A percentile compares a stretch with the other conserved stretches of the same genome.
phyloP scores from a whole-genome alignment of 2,113 vertebrate genomes.

The Caretta caretta region DNA sequence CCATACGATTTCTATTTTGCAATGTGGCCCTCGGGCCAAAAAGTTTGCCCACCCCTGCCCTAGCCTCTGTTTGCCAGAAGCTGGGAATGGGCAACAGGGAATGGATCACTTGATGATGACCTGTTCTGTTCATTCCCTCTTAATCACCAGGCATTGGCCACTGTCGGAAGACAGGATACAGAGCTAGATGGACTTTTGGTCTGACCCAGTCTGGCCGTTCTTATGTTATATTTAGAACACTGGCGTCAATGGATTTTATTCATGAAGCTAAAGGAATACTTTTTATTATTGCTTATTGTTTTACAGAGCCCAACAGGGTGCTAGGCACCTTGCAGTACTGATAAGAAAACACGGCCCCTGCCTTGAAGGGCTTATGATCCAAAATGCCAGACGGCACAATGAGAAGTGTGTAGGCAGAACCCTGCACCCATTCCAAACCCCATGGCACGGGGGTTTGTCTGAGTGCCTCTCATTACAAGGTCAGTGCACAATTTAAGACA shows the following conservation, averaged over 20 bases:
- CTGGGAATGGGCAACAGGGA: too few relatives aligned
- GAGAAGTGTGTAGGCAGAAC: background rate
- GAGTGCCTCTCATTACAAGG: background rate
- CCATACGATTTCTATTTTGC: too few relatives aligned
- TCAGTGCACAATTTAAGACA: background rate
- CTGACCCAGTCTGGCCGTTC: too few relatives aligned
- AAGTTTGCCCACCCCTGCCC: too few relatives aligned
- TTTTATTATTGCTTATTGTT: background rate
- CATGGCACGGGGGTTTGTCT: accelerated
- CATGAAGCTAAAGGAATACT: background rate
- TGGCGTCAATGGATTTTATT: background rate
- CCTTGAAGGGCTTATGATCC: background rate
- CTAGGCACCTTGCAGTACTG: background rate
- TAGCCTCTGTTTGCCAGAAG: too few relatives aligned
- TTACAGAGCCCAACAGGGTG: background rate
- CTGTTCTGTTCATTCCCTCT: too few relatives aligned
- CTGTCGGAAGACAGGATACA: too few relatives aligned
- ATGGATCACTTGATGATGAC: too few relatives aligned
- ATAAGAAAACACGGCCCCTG: background rate
- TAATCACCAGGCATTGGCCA: too few relatives aligned
- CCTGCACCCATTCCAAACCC: background rate
- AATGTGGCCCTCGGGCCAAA: too few relatives aligned
- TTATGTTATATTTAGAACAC: background rate
- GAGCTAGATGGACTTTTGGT: too few relatives aligned
- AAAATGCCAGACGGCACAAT: accelerated